phyloP scores from a whole-genome alignment of 2,797 vertebrate genomes.

The Spheniscus humboldti region DNA sequence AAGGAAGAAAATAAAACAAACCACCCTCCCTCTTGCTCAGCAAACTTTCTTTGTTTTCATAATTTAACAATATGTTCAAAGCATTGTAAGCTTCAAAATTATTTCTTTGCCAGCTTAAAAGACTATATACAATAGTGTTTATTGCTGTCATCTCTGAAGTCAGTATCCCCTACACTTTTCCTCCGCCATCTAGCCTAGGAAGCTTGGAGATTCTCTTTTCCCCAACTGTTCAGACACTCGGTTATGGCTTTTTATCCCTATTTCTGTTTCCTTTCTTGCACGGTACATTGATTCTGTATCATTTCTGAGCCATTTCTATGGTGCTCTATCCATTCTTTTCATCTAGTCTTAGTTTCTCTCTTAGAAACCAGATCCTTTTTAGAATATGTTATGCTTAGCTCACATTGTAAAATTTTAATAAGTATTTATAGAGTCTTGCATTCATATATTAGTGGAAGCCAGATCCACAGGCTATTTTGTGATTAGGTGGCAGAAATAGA shows the following conservation, averaged over 20 bases:
- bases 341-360: not conserved
- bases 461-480: not conserved
- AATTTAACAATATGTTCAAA: not conserved
- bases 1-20: not conserved
- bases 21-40: not conserved
- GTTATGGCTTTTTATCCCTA: not conserved
- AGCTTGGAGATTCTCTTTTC: not conserved
- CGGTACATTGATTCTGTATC: rapidly evolving
- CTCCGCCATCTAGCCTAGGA: not conserved
- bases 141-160: not conserved
- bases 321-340: not conserved
- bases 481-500: not conserved
- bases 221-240: not conserved
- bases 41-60: not conserved
- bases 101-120: not conserved
- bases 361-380: not conserved
- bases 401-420: not conserved
- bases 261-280: not conserved
- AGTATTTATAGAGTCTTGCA: not conserved
- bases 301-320: not conserved
- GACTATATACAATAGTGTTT: rapidly evolving
- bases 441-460: not conserved
- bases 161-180: not conserved
- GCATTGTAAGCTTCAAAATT: not conserved
- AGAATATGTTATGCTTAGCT: not conserved